Evolutionary conservation across 1,140 invertebrate genomes (phyloP).

Genomic region (Portunus trituberculatus): DNA sequence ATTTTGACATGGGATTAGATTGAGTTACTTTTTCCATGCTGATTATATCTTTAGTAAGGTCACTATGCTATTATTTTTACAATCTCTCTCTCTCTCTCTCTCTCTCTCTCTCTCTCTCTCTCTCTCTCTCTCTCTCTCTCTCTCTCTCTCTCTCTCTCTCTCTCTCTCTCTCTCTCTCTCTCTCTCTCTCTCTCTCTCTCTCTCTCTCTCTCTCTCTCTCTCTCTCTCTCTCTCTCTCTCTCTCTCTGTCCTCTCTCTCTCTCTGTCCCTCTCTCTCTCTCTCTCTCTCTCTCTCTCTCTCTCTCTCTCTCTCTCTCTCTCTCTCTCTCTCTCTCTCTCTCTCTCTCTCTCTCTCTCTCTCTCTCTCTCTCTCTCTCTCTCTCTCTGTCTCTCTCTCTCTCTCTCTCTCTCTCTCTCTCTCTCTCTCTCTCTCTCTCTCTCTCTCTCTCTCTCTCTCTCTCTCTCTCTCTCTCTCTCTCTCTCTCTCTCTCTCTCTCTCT

Average conservation of each 20-base stretch:
- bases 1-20: background rate
- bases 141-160: conserved; percentile 21
- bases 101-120: background rate
- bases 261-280: conserved; percentile 32
- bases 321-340: background rate
- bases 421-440: background rate
- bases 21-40: background rate
- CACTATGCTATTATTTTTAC: background rate
- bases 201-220: background rate
- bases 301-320: too few species aligned
- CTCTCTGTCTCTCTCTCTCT: background rate
- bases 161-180: conserved; percentile 9
- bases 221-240: background rate
- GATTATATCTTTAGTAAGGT: background rate
- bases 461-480: conserved; percentile 18
- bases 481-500: conserved; percentile 14
- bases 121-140: background rate
- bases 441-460: background rate
- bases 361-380: conserved; percentile 18
- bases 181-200: too few species aligned
- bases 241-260: too few species aligned
- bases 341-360: background rate
- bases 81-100: too few species aligned
- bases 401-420: too few species aligned
- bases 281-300: conserved; percentile 14